Base-by-base conservation (phyloP, 2,797 vertebrate species). In the Chiloscyllium punctatum region DNA sequence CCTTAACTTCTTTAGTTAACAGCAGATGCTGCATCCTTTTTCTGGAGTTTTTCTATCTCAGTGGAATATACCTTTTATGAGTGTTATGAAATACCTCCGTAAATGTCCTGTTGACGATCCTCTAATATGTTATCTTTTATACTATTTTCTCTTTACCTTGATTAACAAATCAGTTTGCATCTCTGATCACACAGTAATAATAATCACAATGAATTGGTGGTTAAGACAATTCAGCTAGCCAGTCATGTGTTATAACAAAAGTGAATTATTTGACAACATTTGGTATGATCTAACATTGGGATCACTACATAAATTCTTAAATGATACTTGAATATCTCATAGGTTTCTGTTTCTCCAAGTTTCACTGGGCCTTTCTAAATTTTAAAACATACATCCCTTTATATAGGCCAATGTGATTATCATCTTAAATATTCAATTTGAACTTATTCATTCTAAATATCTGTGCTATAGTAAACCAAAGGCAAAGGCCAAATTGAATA, bases 361-460 rank as follows among this genome's bases (percentile, higher is more conserved):
- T 48, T 48, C 84, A 88, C 7, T 27, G 11, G 30, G n/a, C 15
- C 13, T n/a, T n/a, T 37, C 33, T 37, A 42, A 37, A n/a, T 77
- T 82, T n/a, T n/a, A 62, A 66, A 91, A 66, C 13, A 18, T n/a
- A 48, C 42, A 62, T 91, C 21, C 48, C 84, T 87, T 15, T 66
- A 27, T 88, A 11, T 33, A 33, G 15, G 13, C 30, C 53, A 91
- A 33, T 66, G 27, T 16, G 30, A 15, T 18, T 18, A 57, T 90
- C 53, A 33, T 90, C 16, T 16, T 30, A n/a, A 90, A 90, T 62
- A 90, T 53, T 48, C 37, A 90, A n/a, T 94, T 11, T 72, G 92
- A 94, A 92, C 5, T 94, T 74, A 48, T 51, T 71, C 42, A 94
- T 94, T 94, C 69, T 30, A 74, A 74, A 42, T 42, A 23, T 94